Evolutionary conservation across 2,797 vertebrate species (phyloP).

Genomic region (Poeciliopsis infans): DNA sequence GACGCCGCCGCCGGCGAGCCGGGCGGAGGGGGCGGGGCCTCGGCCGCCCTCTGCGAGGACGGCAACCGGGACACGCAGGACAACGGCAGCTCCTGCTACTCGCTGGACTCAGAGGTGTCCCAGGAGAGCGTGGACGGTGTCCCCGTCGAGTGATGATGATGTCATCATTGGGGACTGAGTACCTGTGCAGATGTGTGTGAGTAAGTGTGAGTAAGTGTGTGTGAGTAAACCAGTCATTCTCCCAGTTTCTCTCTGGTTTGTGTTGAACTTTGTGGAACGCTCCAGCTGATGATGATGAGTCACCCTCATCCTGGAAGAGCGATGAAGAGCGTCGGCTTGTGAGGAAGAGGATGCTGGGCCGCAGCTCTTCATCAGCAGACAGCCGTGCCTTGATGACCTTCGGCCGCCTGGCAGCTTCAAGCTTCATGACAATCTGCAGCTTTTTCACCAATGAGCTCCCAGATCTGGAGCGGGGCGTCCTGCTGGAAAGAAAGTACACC

Average conservation of each 20-base stretch:
- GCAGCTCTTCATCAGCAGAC: background rate
- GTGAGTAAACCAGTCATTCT: constrained; percentile 14
- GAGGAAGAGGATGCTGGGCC: background rate
- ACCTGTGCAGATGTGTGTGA: constrained; percentile 54
- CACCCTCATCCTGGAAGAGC: background rate
- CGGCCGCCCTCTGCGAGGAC: constrained; percentile 76
- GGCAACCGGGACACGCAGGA: constrained; percentile 82
- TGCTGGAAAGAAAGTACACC: background rate
- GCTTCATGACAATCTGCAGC: background rate
- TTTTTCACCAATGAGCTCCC: background rate
- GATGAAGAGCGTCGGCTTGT: background rate
- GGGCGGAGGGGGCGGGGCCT: constrained; percentile 37
- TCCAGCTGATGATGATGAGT: background rate
- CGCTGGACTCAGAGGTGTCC: constrained; percentile 88
- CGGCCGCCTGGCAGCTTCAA: too few relatives aligned
- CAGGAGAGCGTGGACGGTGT: constrained; percentile 89
- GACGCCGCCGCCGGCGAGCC: constrained; percentile 66
- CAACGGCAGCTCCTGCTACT: constrained; percentile 88
- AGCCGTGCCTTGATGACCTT: background rate
- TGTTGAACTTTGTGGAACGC: background rate
- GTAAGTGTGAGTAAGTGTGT: constrained; percentile 16
- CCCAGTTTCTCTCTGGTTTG: background rate
- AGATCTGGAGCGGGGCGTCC: background rate
- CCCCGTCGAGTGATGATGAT: constrained; percentile 81
- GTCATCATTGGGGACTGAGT: constrained; percentile 9